Conservation (phyloP, 2,113 vertebrate species). For the Barbus barbus region DNA sequence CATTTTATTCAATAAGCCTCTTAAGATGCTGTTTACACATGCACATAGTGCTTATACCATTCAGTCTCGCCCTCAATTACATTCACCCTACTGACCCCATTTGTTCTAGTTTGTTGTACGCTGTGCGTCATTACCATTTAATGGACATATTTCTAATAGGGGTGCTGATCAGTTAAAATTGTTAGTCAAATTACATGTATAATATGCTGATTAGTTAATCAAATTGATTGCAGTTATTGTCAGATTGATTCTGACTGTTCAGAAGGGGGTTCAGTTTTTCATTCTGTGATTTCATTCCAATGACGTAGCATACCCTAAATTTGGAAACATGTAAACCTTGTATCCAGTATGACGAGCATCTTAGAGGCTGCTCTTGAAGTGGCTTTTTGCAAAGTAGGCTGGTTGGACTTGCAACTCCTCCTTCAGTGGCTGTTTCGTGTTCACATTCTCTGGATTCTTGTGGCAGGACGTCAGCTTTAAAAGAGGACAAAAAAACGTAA, state of each 20-base stretch:
- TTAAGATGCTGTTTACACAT: neutral
- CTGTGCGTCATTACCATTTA: neutral
- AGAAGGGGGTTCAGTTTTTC: neutral
- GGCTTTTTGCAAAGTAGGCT: conserved; percentile 10
- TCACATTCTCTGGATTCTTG: conserved; percentile 61
- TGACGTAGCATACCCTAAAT: neutral
- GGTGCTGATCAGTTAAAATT: neutral
- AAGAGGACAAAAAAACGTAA: conserved; percentile 36
- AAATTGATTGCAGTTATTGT: neutral
- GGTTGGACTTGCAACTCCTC: conserved; percentile 18
- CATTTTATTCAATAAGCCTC: neutral
- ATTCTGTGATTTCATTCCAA: neutral
- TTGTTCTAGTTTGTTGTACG: neutral
- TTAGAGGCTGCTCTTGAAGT: neutral
- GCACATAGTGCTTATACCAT: neutral
- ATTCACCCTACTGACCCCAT: conserved; percentile 14
- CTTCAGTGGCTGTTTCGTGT: conserved; percentile 43
- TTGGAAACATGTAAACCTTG: conserved; percentile 8
- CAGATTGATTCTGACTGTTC: neutral
- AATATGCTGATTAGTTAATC: neutral
- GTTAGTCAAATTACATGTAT: no score
- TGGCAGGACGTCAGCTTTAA: conserved; percentile 55
- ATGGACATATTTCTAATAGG: neutral
- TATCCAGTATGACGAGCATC: neutral
- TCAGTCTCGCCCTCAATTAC: neutral